phyloP scores from a whole-genome alignment of 1,140 invertebrate species.

The Leptinotarsa undecemlineata region DNA sequence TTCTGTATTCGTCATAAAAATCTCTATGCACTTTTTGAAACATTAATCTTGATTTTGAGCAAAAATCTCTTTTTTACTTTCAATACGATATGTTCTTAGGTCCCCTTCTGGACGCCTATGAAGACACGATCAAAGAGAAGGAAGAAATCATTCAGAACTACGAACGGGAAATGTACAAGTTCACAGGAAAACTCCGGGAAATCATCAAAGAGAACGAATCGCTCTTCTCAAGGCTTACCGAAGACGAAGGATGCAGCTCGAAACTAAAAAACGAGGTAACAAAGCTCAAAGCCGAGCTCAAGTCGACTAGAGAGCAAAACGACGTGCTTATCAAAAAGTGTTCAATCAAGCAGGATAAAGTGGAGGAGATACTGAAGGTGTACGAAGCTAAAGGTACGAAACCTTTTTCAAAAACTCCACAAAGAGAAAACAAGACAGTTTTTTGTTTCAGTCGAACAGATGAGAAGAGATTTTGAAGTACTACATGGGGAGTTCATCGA shows the following conservation, averaged over 20 bases:
- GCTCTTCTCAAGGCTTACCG: constrained; percentile 56
- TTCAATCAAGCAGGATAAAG: constrained; percentile 62
- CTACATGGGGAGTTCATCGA: constrained; percentile 61
- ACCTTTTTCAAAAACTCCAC: too few relatives aligned
- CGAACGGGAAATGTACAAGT: constrained; percentile 63
- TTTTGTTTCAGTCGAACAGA: constrained; percentile 57
- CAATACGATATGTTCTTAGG: constrained; percentile 38
- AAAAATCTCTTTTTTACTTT: too few relatives aligned
- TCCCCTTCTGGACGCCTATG: constrained; percentile 69
- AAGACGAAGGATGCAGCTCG: constrained; percentile 60
- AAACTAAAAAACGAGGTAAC: constrained; percentile 58
- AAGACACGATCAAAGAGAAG: constrained; percentile 68
- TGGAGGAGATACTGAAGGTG: constrained; percentile 62
- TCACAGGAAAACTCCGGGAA: constrained; percentile 64
- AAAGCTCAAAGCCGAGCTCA: constrained; percentile 58
- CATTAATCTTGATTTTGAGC: too few relatives aligned
- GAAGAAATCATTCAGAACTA: constrained; percentile 66
- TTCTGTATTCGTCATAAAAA: too few relatives aligned
- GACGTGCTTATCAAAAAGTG: constrained; percentile 61
- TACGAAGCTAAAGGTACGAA: constrained; percentile 62
- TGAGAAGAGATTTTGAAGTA: constrained; percentile 64
- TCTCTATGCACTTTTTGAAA: too few relatives aligned
- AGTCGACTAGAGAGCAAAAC: constrained; percentile 63
- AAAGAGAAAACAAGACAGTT: neutral
- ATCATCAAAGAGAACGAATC: constrained; percentile 67